Base-by-base conservation (phyloP, 2,888 invertebrate genomes). In the Melinaea marsaeus region DNA sequence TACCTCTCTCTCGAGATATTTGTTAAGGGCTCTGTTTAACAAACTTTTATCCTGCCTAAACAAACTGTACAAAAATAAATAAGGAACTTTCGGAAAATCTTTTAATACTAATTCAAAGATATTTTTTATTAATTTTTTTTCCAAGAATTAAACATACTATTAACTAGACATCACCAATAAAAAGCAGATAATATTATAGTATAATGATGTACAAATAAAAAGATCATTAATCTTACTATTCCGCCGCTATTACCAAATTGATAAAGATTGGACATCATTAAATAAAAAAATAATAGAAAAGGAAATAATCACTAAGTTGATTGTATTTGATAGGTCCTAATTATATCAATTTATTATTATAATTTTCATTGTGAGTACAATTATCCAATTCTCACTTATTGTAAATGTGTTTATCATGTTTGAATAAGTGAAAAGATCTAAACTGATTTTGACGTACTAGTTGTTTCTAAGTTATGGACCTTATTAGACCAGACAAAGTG, bases 241-340 rank as follows among this genome's bases (percentile, higher is more conserved):
- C 56, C 65, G 66, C 72, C 62, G 79, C 80, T 83, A 79, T 72
- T 72, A 70, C 73, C 76, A 72, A 80, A 83, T 84, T 83, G 78
- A 77, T 85, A 83, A 81, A 84, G 84, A 85, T 77, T 80, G 78
- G 71, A 72, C 73, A 72, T 77, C 77, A 78, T 83, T 80, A 76
- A 66, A 62, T 32, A 32, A 51, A 46, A 45, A 51, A 3, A 9
- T 42, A 42, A 42, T 42, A 42, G 42, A 42, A 13, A n/a, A 11
- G 11, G 60, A 58, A 35, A 4, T 33, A 7, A 51, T n/a, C 35
- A 22, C 35, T 57, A 37, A 42, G 11, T 22, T 51, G 22, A 51
- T 51, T 51, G 32, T 51, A 32, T 11, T 22, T 42, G 47, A 46
- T 35, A 54, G 54, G 51, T 55, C 46, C 48, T 59, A 48, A 54